Base-by-base conservation (phyloP, 2,888 invertebrate species). In the Pyrrhia umbra region DNA sequence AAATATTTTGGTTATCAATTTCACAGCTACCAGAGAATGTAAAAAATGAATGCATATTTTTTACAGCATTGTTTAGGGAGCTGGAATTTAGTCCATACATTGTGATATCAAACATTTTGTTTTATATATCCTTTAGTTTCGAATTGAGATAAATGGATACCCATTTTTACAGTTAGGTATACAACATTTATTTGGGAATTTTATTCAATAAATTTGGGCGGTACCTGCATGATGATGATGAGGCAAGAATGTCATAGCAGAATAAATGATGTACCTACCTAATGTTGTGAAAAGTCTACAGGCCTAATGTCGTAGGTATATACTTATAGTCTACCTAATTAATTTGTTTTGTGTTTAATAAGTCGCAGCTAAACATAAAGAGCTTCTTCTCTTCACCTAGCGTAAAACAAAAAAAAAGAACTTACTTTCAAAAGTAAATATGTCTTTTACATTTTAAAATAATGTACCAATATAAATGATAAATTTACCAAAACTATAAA, bases 71-170 rank as follows among this genome's bases (percentile, higher is more conserved):
- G 30, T 72, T 71, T 43, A 20, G 27, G 9, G 2, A 42, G 16
- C 9, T 30, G 30, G 16, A 25, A 50, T 34, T 40, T 34, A 23
- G 34, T 21, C 8, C 8, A 4, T 45, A 13, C 5, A n/a, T 40
- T 58, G 5, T 15, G 30, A 0, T n/a, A 4, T 16, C 15, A 0
- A 27, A 37, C 16, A 37, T 37, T 34, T 42, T 16, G n/a, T 42
- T 40, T 21, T 2, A 16, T 1, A 27, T 42, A 34, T 42, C 47
- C 60, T 21, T 2, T 16, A 9, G 16, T 34, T 69, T 8, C 10
- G 21, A 68, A 69, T 60, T 69, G 13, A 18, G 46, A 65, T 60
- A 18, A 47, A 65, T 60, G 34, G 47, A 10, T 42, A 5, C 16
- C 25, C 13, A 16, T 25, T 65, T 63, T 25, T 43, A 1, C 30